These are phyloP conservation scores for Cephalotes varians DNA, from an alignment of 2,888 invertebrate species.

Conservation along the genomic window DNA sequence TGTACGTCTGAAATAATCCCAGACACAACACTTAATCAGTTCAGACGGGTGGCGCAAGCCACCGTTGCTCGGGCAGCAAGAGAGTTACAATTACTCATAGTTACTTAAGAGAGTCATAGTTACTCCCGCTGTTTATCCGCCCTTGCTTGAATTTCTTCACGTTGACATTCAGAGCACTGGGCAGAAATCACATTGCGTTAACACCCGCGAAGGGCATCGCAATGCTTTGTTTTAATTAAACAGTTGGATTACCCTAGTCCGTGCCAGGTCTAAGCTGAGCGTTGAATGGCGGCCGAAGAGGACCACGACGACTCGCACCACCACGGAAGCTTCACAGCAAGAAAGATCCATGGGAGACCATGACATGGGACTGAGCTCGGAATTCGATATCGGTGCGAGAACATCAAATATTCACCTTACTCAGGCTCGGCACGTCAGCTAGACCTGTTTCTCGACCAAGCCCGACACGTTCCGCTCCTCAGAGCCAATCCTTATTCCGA, in stretches of 20 bases:
- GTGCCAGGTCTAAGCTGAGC: no score
- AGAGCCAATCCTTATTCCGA: conserved; percentile 92
- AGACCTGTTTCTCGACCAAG: conserved; percentile 86
- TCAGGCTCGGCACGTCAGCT: conserved; percentile 40
- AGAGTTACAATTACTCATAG: no score
- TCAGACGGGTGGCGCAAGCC: no score
- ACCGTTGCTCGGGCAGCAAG: no score
- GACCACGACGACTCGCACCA: no score
- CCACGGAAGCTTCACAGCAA: no score
- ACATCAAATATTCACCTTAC: conserved; percentile 60
- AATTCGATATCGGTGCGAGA: conserved; percentile 13
- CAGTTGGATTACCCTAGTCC: no score
- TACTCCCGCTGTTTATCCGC: conserved; percentile 88
- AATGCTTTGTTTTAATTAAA: no score
- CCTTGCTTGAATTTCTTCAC: conserved; percentile 89
- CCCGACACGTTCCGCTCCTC: conserved; percentile 89
- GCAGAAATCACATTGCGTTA: conserved; percentile 91
- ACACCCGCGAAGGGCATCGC: conserved; percentile 83
- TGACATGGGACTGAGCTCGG: no score
- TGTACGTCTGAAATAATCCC: background rate
- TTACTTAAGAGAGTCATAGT: conserved; percentile 75
- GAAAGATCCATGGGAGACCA: no score
- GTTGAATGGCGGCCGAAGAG: no score
- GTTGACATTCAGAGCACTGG: conserved; percentile 90
- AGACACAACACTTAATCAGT: background rate